Evolutionary conservation across 2,113 vertebrate genomes (phyloP).

Genomic region (Odobenus rosmarus): DNA sequence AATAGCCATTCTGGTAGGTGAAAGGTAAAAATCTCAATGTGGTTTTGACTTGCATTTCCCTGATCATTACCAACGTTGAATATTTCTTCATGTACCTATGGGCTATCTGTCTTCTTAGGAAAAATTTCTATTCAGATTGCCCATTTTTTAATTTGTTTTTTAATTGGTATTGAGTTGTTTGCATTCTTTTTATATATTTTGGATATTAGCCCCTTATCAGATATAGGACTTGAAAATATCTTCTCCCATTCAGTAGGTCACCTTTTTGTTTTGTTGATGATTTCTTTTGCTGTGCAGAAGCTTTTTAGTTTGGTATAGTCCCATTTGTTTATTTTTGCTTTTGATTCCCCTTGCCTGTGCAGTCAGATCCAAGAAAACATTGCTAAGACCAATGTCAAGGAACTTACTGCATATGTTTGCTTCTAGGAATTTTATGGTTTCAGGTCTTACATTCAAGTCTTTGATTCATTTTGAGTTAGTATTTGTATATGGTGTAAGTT

Average conservation of each 20-base stretch:
- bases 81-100: neutral
- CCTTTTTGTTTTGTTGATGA: neutral
- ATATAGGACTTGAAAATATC: neutral
- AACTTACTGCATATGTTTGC: too few relatives aligned
- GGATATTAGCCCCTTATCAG: neutral
- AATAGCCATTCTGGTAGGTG: neutral
- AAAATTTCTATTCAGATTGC: neutral
- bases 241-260: neutral
- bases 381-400: too few relatives aligned
- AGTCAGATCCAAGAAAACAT: too few relatives aligned
- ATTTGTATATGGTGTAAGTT: too few relatives aligned
- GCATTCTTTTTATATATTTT: neutral
- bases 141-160: neutral
- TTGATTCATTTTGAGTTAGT: too few relatives aligned
- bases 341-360: too few relatives aligned
- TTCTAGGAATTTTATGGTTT: too few relatives aligned
- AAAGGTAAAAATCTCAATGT: neutral
- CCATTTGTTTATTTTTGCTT: too few relatives aligned
- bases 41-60: too few relatives aligned
- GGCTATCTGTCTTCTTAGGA: neutral
- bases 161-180: neutral
- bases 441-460: too few relatives aligned
- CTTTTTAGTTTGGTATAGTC: neutral
- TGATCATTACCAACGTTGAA: too few relatives aligned
- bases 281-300: neutral